phyloP scores from a whole-genome alignment of 2,797 vertebrate species.

The Falco columbarius region DNA sequence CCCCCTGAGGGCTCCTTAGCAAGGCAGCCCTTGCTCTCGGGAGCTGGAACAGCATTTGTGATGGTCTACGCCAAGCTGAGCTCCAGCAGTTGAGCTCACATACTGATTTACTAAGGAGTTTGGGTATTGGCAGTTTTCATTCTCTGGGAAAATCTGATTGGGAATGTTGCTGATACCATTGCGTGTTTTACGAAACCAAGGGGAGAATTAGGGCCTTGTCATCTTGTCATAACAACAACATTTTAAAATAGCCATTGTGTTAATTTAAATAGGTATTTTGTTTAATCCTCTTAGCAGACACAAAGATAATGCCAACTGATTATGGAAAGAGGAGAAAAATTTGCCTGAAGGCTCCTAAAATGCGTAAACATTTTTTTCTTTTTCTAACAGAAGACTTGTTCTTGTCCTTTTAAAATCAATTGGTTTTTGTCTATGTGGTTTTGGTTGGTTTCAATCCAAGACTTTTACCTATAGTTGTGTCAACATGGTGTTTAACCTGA shows the following conservation, averaged over 20 bases:
- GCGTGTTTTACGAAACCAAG: background rate
- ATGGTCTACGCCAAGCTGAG: background rate
- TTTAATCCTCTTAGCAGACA: background rate
- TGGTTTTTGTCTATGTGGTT: background rate
- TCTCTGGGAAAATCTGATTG: background rate
- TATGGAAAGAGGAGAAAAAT: background rate
- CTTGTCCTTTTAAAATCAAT: background rate
- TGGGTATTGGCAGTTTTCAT: background rate
- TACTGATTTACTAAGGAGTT: background rate
- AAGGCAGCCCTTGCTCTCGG: background rate
- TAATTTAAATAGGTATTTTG: background rate
- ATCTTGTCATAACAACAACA: background rate
- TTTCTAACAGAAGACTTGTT: background rate
- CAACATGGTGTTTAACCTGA: background rate
- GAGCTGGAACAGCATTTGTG: background rate
- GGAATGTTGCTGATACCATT: background rate
- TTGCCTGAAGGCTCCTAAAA: background rate
- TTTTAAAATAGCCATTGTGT: background rate
- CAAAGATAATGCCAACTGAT: background rate
- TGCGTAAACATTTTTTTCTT: background rate
- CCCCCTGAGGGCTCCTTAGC: background rate
- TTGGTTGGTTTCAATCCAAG: background rate
- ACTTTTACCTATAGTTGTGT: background rate
- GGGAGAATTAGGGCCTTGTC: background rate
- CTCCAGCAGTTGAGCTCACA: background rate